Evolutionary conservation across 2,888 invertebrate genomes (phyloP), one percentile per base, ranked within the genome.

Genomic region (Macrophya annulata): DNA sequence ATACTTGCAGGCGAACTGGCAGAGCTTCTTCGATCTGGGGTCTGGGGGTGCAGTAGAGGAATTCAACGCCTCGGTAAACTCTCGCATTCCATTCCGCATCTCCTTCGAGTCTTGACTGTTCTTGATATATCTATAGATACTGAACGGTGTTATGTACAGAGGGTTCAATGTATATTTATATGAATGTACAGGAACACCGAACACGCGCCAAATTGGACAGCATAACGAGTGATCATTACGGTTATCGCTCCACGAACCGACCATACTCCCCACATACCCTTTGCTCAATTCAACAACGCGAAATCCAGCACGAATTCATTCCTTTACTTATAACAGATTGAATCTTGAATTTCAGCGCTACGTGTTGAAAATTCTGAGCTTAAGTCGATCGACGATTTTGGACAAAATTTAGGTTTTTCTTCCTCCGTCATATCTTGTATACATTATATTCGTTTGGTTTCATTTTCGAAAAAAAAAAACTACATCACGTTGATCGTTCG

Each of bases 121-220:
- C 31, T 68, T 68, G 55, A 77, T 77, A 77, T 55, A 77, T 37
- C 55, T 77, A 17, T 77, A 55, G 55, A 25, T 55, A 55, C 77
- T 8, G 51, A 55, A 43, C 55, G 77, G 77, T 51, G 51, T 77
- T 55, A 55, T 17, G 77, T 51, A 55, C 51, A 5, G 72, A 55
- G 31, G 31, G 25, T 51, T 51, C 25, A 37, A 55, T 77, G 77
- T 77, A 37, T 77, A 51, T 77, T 48, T 77, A 51, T 77, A 51
- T 48, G 15, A 31, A 77, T 77, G 31, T 77, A 51, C 17, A 55
- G 55, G 31, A 77, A 77, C 77, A 51, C 15, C 48, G 77, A 77
- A 55, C 77, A 77, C 77, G 77, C 77, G 77, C 77, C 51, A 77
- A 77, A 77, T 77, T 77, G 77, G 77, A 77, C 77, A 77, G 77